A percentile compares a stretch with the other conserved stretches of the same genome.
Evolutionary conservation across 1,140 invertebrate species (phyloP).

Genomic region (Bombus balteatus): DNA sequence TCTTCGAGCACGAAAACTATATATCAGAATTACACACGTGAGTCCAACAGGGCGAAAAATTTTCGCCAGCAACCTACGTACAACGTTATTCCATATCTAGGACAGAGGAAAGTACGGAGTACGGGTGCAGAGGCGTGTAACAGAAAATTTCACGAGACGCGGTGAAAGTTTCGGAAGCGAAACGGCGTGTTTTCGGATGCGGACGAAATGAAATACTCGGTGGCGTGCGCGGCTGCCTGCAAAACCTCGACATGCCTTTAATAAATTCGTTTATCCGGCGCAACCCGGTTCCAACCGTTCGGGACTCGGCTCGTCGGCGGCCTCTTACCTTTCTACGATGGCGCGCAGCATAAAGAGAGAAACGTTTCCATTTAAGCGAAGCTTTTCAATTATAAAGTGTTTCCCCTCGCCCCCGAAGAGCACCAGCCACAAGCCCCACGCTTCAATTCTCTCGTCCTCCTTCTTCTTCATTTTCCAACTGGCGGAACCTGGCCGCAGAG

Average conservation of each 20-base stretch:
- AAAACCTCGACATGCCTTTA: conserved; percentile 56
- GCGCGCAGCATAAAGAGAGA: conserved; percentile 65
- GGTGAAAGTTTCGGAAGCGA: neutral
- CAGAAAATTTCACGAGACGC: neutral
- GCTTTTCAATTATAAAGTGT: conserved; percentile 77
- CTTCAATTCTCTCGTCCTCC: conserved; percentile 59
- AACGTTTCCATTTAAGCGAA: conserved; percentile 74
- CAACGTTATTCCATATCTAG: neutral
- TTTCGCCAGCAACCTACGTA: neutral
- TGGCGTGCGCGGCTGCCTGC: neutral
- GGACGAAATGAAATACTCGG: conserved; percentile 7
- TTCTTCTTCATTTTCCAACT: conserved; percentile 49
- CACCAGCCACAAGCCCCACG: conserved; percentile 22
- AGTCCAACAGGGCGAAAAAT: neutral
- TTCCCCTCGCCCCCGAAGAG: conserved; percentile 37
- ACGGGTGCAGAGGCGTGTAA: neutral
- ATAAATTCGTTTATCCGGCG: conserved; percentile 71
- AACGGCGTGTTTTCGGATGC: conserved; percentile 1
- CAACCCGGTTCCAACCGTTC: conserved; percentile 11
- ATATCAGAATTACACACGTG: too few species aligned
- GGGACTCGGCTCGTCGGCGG: neutral
- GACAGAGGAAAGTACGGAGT: neutral
- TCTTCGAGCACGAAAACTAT: too few species aligned
- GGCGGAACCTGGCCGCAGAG: conserved; percentile 18
- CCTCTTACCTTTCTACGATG: conserved; percentile 63